phyloP scores from a whole-genome alignment of 2,113 vertebrate species.

The Malurus cyaneus region DNA sequence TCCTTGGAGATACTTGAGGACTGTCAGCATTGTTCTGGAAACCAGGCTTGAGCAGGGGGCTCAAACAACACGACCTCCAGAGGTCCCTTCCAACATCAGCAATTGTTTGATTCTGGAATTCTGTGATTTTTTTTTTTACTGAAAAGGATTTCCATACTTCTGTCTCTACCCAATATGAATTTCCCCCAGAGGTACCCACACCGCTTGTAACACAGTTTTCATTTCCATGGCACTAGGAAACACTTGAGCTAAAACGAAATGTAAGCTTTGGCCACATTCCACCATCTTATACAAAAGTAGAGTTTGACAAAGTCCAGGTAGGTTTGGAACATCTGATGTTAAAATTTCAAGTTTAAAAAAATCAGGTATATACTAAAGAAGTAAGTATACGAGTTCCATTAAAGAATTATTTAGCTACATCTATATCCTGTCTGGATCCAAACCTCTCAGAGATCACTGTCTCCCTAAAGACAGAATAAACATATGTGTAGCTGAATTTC shows the following conservation, averaged over 20 bases:
- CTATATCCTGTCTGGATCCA: background rate
- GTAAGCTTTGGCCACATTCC: background rate
- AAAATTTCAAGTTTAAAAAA: background rate
- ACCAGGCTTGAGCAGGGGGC: background rate
- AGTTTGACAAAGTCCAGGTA: background rate
- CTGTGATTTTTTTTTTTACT: background rate
- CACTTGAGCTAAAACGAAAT: background rate
- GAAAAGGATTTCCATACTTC: background rate
- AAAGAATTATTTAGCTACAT: background rate
- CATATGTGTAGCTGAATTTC: background rate
- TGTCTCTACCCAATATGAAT: background rate
- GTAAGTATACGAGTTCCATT: background rate
- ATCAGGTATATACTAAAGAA: background rate
- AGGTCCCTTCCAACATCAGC: background rate
- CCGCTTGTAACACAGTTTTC: background rate
- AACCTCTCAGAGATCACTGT: background rate
- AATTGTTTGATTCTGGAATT: background rate
- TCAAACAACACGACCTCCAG: background rate
- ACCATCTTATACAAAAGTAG: background rate
- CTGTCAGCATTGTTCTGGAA: background rate
- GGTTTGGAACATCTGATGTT: background rate
- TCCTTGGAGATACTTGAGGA: background rate
- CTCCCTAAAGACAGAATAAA: background rate
- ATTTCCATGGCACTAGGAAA: background rate
- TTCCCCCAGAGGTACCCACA: background rate